Percentiles rank a stretch among this genome's conserved stretches.
These are phyloP conservation scores for Lamellibrachia satsuma DNA, from an alignment of 2,888 invertebrate species.

Conservation along the genomic window DNA sequence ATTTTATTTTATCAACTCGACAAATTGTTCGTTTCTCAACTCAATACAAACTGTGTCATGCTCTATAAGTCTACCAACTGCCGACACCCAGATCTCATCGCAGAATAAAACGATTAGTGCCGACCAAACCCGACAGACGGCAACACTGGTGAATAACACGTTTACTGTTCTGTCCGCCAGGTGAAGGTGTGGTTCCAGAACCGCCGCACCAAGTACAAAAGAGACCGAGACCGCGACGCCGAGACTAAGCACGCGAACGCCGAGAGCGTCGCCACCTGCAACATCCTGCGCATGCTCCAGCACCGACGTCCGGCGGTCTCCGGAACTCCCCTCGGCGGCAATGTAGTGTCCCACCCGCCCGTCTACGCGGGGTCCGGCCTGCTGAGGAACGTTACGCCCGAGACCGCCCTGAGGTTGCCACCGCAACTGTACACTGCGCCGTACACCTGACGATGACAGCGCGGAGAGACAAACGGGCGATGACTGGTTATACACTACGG, in stretches of 20 bases:
- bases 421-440: not conserved
- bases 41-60: no score
- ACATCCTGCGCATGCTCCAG: slow-evolving; percentile 35
- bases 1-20: no score
- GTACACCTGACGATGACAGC: not conserved
- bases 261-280: slow-evolving; percentile 41
- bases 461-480: not conserved
- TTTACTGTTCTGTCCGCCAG: slow-evolving; percentile 39
- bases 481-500: no score
- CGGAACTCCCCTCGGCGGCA: not conserved
- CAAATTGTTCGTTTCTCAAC: no score
- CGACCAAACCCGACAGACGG: not conserved
- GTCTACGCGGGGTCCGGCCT: not conserved
- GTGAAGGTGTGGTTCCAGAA: slow-evolving; percentile 64
- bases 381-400: not conserved
- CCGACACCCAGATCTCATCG: not conserved
- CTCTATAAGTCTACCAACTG: no score
- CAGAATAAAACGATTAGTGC: not conserved
- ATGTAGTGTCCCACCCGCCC: not conserved
- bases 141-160: not conserved
- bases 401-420: not conserved
- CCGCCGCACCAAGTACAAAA: slow-evolving; percentile 58
- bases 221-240: slow-evolving; percentile 52
- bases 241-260: slow-evolving; percentile 51
- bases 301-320: slow-evolving; percentile 21